Conservation (phyloP, 2,797 vertebrate genomes). For the Takifugu rubripes region DNA sequence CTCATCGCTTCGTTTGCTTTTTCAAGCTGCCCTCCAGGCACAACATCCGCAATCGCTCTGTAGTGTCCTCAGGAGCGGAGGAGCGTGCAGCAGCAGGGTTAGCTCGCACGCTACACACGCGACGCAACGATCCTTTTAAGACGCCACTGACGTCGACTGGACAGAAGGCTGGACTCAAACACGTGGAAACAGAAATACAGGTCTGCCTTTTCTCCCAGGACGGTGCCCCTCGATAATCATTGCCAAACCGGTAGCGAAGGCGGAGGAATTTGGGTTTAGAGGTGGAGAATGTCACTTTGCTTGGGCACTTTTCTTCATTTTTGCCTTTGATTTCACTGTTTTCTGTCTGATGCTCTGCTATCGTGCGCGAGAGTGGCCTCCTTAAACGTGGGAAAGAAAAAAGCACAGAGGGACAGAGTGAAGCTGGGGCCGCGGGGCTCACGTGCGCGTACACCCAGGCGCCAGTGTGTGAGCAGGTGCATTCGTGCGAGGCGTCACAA, state of each 20-base stretch:
- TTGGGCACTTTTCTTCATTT: slow-evolving; percentile 57
- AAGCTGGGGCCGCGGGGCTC: slow-evolving; percentile 17
- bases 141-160: slow-evolving; percentile 34
- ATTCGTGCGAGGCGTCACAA: slow-evolving; percentile 30
- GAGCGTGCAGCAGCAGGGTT: slow-evolving; percentile 36
- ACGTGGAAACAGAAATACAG: slow-evolving; percentile 14
- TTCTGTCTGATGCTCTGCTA: slow-evolving; percentile 32
- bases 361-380: slow-evolving; percentile 15
- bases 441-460: slow-evolving; percentile 9
- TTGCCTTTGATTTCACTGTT: slow-evolving; percentile 33
- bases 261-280: slow-evolving; percentile 20
- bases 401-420: slow-evolving; percentile 54
- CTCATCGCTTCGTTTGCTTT: too few relatives aligned
- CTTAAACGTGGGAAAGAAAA: slow-evolving; percentile 24
- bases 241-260: slow-evolving; percentile 34
- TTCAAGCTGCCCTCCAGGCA: background rate
- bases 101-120: slow-evolving; percentile 28
- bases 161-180: slow-evolving; percentile 29
- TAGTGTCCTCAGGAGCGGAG: slow-evolving; percentile 31
- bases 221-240: slow-evolving; percentile 43
- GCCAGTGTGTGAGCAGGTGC: slow-evolving; percentile 23
- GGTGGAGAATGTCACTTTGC: slow-evolving; percentile 54
- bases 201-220: slow-evolving; percentile 46
- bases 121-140: slow-evolving; percentile 68
- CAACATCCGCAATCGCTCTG: background rate